phyloP scores from a whole-genome alignment of 2,113 vertebrate genomes.

The Clarias macrocephalus region DNA sequence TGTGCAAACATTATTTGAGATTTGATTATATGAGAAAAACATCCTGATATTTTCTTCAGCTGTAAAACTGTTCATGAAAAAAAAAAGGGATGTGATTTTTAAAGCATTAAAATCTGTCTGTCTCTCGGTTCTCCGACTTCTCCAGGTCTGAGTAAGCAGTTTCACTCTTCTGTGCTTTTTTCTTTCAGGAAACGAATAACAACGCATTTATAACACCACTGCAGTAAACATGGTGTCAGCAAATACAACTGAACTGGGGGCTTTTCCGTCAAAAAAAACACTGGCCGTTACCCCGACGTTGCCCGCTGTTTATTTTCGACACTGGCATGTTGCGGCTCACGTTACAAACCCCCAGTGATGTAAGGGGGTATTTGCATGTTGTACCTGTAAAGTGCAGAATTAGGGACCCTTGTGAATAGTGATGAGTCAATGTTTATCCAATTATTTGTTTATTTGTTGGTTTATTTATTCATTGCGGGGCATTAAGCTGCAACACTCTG shows the following conservation, averaged over 20 bases:
- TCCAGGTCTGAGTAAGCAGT: constrained; percentile 9
- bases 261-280: neutral
- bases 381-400: neutral
- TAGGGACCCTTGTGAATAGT: neutral
- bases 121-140: neutral
- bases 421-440: neutral
- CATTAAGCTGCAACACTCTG: neutral
- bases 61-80: neutral
- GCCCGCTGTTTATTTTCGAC: neutral
- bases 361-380: neutral
- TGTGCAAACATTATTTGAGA: neutral
- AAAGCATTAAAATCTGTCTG: neutral
- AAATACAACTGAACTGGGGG: neutral
- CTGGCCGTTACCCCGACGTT: neutral
- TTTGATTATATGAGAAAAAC: neutral
- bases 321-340: neutral
- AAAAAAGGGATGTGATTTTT: neutral
- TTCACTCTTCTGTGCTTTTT: constrained; percentile 13
- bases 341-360: neutral
- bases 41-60: neutral
- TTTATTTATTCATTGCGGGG: neutral
- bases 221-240: neutral
- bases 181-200: constrained; percentile 13
- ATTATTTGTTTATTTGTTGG: neutral
- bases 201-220: neutral